phyloP scores from a whole-genome alignment of 2,888 invertebrate genomes.

The Meloe dianella region DNA sequence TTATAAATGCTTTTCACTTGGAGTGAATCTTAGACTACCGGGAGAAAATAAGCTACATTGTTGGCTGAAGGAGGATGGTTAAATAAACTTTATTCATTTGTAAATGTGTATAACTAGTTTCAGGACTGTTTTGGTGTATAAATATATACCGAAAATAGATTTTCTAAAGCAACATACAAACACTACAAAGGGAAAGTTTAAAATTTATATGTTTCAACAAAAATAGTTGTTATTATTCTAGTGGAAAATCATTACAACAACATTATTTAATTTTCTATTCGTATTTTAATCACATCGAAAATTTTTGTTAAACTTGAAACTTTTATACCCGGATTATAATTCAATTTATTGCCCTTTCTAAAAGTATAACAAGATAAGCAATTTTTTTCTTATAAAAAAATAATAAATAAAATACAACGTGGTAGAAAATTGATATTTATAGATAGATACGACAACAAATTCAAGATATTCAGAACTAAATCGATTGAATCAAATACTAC shows the following conservation, averaged over 20 bases:
- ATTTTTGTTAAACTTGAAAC: conserved; percentile 1
- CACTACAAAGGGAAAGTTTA: neutral
- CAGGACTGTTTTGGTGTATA: neutral
- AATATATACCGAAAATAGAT: neutral
- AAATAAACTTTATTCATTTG: conserved; percentile 57
- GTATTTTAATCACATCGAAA: neutral
- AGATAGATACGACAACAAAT: neutral
- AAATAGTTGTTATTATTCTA: neutral
- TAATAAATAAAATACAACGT: neutral
- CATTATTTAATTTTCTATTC: neutral
- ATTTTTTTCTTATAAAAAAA: neutral
- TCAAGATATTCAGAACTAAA: neutral
- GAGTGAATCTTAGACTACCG: conserved; percentile 10
- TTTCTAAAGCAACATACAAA: neutral
- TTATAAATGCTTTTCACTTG: conserved; percentile 13
- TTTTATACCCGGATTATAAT: conserved; percentile 54
- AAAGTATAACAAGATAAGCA: conserved; percentile 5
- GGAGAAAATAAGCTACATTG: conserved; percentile 48
- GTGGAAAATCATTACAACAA: neutral
- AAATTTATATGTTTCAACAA: conserved; percentile 4
- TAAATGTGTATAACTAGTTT: conserved; percentile 45
- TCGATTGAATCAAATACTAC: neutral
- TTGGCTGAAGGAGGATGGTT: conserved; percentile 48
- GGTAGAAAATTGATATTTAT: neutral
- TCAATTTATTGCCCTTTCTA: conserved; percentile 58